Evolutionary conservation across 1,140 invertebrate species (phyloP), one percentile per base, ranked within the genome.

Genomic region (Uloborus diversus): DNA sequence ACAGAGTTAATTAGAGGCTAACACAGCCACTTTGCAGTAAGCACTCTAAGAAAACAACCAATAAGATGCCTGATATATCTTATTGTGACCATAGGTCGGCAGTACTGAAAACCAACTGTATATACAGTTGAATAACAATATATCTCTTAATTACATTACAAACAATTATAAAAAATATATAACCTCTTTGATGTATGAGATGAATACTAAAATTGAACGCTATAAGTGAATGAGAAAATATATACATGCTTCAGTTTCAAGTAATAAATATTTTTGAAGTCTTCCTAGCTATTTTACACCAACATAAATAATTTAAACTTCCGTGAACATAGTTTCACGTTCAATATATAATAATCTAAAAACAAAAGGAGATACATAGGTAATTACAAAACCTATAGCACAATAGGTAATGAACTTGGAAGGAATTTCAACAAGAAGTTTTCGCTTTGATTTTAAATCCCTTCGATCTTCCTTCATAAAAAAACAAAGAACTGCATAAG

Each of bases 351-450:
- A 85, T 64, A 92, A 86, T 53, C 90, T 88, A 86, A 96, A 96
- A 4, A 94, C 88, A 82, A 91, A 90, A 4, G 95, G 94, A 80
- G 94, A 88, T n/a, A 93, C 83, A 86, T 92, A 94, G 5, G 92
- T 88, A 3, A 92, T 92, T 85, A 91, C 91, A 85, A 94, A 89
- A 17, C 93, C 94, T 61, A 95, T 91, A 82, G 92, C 88, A 23
- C 90, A 90, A 84, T 92, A 94, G 61, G 91, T 91, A 42, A 95
- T 87, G 85, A 93, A 96, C 86, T 94, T 96, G 84, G 92, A 93
- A 68, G 92, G 89, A 68, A 95, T 87, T 84, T 96, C 94, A 4
- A 95, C 91, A 79, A 82, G 59, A 20, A 84, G 76, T 49, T 82
- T 82, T 66, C 86, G 83, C 64, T 84, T 84, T 33, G 83, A 84